Percentiles rank a stretch among this genome's conserved stretches.
Evolutionary conservation across 1,140 invertebrate species (phyloP).

Genomic region (Drosophila nikananu): DNA sequence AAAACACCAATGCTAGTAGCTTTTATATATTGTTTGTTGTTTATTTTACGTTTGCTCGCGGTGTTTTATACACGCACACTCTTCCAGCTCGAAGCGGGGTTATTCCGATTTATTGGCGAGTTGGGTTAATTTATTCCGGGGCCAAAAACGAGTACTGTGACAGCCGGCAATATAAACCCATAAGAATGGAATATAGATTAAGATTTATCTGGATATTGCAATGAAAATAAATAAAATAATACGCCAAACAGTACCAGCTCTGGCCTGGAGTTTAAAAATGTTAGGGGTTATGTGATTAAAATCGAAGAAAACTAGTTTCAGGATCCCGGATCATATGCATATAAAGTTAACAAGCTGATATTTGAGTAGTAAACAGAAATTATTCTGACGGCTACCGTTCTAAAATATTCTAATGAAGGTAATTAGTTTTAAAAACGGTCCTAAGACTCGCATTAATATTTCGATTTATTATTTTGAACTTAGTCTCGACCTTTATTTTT

Average conservation of each 20-base stretch:
- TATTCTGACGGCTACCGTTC: no score
- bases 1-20: slow-evolving; percentile 45
- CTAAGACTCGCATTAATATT: not conserved
- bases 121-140: slow-evolving; percentile 28
- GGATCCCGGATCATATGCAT: not conserved
- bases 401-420: not conserved
- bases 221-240: not conserved
- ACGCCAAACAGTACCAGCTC: slow-evolving; percentile 18
- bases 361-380: not conserved
- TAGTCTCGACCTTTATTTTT: not conserved
- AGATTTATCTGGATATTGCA: slow-evolving; percentile 27
- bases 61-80: slow-evolving; percentile 55
- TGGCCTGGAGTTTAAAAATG: slow-evolving; percentile 19
- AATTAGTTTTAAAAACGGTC: not conserved
- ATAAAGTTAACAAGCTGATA: not conserved
- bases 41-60: slow-evolving; percentile 55
- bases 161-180: slow-evolving; percentile 1
- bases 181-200: slow-evolving; percentile 33
- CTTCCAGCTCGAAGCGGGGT: slow-evolving; percentile 17
- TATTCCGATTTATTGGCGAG: slow-evolving; percentile 35
- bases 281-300: slow-evolving; percentile 15
- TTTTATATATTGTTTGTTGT: slow-evolving; percentile 60
- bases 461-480: fast-evolving
- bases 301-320: slow-evolving; percentile 16
- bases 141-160: slow-evolving; percentile 20